phyloP scores from a whole-genome alignment of 35 echinoderm and acorn worm species.

The Apostichopus japonicus region DNA sequence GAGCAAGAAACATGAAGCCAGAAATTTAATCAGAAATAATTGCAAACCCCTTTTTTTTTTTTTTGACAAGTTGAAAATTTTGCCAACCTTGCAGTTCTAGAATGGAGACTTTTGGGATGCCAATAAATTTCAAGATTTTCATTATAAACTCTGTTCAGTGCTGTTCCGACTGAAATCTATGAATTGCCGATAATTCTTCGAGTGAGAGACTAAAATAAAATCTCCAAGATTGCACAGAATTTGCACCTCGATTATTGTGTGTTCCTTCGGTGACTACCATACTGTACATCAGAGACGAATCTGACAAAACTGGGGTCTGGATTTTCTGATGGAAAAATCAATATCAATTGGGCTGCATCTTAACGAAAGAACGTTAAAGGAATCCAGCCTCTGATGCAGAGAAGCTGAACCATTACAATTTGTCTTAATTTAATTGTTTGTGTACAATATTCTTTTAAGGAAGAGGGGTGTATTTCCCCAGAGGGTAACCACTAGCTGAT shows the following conservation, averaged over 20 bases:
- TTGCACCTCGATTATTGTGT: background rate
- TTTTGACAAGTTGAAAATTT: constrained; percentile 17
- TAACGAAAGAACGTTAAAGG: background rate
- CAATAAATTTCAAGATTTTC: background rate
- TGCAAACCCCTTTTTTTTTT: background rate
- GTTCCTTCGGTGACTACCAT: background rate
- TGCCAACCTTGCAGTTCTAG: constrained; percentile 7
- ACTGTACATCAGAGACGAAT: background rate
- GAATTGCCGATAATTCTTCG: background rate
- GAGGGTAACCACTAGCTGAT: too few species aligned
- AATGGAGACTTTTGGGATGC: background rate
- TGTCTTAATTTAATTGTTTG: background rate
- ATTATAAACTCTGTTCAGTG: background rate
- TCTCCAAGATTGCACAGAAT: background rate
- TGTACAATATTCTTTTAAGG: too few species aligned
- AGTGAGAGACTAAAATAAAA: background rate
- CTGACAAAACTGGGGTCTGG: background rate
- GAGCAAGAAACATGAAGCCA: background rate
- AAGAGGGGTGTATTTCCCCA: too few species aligned
- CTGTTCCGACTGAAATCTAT: background rate
- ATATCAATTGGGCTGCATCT: background rate
- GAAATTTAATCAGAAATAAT: background rate
- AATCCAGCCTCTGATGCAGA: background rate
- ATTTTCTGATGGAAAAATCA: constrained; percentile 12
- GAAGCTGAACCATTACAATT: background rate